Evolutionary conservation across 2,113 vertebrate genomes (phyloP), one percentile per base, ranked within the genome.

Genomic region (Paedocypris sp.): DNA sequence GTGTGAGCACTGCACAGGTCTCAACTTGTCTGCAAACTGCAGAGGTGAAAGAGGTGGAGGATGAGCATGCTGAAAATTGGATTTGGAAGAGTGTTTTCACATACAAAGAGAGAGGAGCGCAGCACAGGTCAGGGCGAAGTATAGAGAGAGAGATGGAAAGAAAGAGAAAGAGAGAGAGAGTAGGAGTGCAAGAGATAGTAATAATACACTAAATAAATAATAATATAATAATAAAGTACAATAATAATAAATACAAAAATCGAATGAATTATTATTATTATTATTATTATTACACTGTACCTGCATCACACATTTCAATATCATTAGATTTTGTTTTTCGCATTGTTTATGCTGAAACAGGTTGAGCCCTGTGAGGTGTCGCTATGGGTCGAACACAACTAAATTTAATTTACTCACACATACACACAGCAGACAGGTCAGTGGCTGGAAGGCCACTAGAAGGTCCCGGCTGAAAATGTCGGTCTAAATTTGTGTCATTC

Each of bases 381-480:
- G 22, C 10, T 19, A 12, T 31, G 26, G 4, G 4, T 5, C 20
- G 46, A 25, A 51, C 42, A 38, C 25, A 50, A 23, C 19, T 39
- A 7, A 23, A n/a, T 2, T 9, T 35, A 25, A 67, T 36, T 28
- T 50, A 60, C 33, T 48, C 16, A 46, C 26, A 35, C 33, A n/a
- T n/a, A n/a, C n/a, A 45, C 19, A 48, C 50, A 52, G 36, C 54
- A 62, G 64, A 46, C 49, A 54, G 70, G 70, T 54, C 47, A 68
- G 67, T 64, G 64, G 68, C 67, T 73, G 25, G 26, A 49, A 72
- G 73, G 68, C 65, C 60, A 66, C 62, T 49, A 60, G 60, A 43
- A 46, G 45, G 68, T 72, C 67, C 68, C 67, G 67, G 66, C 66
- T 19, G 53, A 41, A 79, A 48, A 47, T 50, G 66, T 76, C 76